Evolutionary conservation across 2,797 vertebrate species (phyloP), one percentile per base, ranked within the genome.

Genomic region (Thalassophryne amazonica): DNA sequence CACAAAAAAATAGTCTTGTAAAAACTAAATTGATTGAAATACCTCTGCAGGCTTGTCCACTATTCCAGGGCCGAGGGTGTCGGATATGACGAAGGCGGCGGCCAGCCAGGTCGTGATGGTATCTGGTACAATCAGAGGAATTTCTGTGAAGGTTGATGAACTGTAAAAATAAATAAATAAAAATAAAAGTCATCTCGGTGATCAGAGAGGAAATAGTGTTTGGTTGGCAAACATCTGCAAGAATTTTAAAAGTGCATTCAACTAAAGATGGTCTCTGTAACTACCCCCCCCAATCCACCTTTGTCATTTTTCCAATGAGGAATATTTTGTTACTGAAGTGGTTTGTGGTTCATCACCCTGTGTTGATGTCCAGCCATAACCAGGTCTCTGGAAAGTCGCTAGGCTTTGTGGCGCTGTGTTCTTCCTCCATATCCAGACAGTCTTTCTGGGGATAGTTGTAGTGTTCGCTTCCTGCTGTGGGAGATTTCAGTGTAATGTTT

Each of bases 381-480:
- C 95, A 97, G 3, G 95, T 95, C 79, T 97, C 94, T 20, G 93
- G 94, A 70, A 96, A 96, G 77, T 89, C 51, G 12, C 72, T 84
- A 40, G 92, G 88, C 48, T 90, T 7, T 35, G 80, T 9, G 53
- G 62, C 15, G 71, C 58, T 11, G 3, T 4, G 14, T 2, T 13
- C 1, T 9, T 31, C 12, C n/a, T 47, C 20, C n/a, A 2, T 4
- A 0, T 4, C 2, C 1, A 4, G 1, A 4, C 5, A 1, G 0
- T 15, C 15, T 1, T 2, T 1, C 1, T 4, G 0, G 3, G 0
- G 0, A 0, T 3, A 1, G 0, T 0, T 0, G n/a, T 10, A n/a
- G 1, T 0, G 10, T 4, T 46, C 2, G 50, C 39, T 59, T 43
- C 24, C 69, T 73, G 47, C 61, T 80, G 63, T 69, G 57, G n/a